These are phyloP conservation scores for Spodoptera litura DNA, from an alignment of 1,140 invertebrate genomes.

Conservation along the genomic window DNA sequence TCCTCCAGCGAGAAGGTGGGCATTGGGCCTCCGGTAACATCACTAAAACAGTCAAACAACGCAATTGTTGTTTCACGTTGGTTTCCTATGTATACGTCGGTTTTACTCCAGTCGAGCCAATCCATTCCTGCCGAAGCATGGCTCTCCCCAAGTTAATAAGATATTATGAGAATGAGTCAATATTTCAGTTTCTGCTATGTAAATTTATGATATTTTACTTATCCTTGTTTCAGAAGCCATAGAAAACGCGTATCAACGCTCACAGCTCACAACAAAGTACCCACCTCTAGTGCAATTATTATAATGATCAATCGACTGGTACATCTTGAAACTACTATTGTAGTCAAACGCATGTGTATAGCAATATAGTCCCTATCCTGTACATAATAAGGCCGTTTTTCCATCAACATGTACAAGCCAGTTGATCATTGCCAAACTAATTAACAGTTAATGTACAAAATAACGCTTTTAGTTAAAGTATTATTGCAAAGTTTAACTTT, in stretches of 20 bases:
- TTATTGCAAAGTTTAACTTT: constrained; percentile 46
- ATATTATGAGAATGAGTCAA: too few relatives aligned
- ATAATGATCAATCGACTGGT: constrained; percentile 12
- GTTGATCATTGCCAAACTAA: constrained; percentile 2
- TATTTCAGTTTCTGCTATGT: too few relatives aligned
- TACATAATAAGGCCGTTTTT: background rate
- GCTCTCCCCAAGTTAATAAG: too few relatives aligned
- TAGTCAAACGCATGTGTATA: too few relatives aligned
- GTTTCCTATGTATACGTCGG: too few relatives aligned
- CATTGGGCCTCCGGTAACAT: too few relatives aligned
- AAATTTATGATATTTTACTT: background rate
- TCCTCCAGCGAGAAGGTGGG: too few relatives aligned
- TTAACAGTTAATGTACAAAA: constrained; percentile 33
- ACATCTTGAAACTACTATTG: background rate
- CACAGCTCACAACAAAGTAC: constrained; percentile 43
- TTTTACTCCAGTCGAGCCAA: too few relatives aligned
- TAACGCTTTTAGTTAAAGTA: constrained; percentile 36
- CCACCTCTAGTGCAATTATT: constrained; percentile 64
- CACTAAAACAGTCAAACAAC: too few relatives aligned
- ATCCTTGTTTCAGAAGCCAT: constrained; percentile 51
- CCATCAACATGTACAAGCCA: background rate
- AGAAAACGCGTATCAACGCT: background rate
- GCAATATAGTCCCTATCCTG: background rate
- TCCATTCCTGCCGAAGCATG: too few relatives aligned
- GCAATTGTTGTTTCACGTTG: too few relatives aligned